Evolutionary conservation across 2,888 invertebrate species (phyloP).

Genomic region (Epiblema foenella): DNA sequence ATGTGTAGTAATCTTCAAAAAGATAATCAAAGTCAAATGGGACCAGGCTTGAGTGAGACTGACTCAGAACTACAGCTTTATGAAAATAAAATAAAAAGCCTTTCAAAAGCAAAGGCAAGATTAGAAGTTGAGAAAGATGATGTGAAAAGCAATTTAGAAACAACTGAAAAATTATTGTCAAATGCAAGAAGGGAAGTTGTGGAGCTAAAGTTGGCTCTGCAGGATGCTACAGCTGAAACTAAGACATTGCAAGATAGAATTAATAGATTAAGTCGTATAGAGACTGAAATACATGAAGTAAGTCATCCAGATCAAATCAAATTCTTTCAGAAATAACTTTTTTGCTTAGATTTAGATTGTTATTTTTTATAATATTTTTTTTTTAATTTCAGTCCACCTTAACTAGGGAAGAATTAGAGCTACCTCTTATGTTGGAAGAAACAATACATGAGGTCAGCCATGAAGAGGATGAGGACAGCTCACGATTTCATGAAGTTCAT

Average conservation of each 20-base stretch:
- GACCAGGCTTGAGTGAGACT: slow-evolving; percentile 60
- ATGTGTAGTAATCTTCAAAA: slow-evolving; percentile 74
- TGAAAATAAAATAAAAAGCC: slow-evolving; percentile 76
- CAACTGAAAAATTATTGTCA: slow-evolving; percentile 86
- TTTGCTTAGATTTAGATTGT: not conserved
- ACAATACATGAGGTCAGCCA: slow-evolving; percentile 74
- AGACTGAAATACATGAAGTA: slow-evolving; percentile 69
- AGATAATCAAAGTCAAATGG: slow-evolving; percentile 57
- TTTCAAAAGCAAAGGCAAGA: slow-evolving; percentile 84
- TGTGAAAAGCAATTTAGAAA: slow-evolving; percentile 82
- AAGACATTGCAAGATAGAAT: slow-evolving; percentile 83
- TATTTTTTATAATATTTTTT: not conserved
- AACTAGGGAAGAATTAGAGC: slow-evolving; percentile 65
- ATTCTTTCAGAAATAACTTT: not conserved
- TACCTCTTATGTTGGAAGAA: slow-evolving; percentile 72
- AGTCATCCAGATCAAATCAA: slow-evolving; percentile 9
- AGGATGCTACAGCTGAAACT: slow-evolving; percentile 87
- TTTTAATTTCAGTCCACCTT: slow-evolving; percentile 63
- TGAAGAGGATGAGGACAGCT: slow-evolving; percentile 74
- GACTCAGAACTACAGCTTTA: slow-evolving; percentile 77
- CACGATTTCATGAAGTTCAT: slow-evolving; percentile 59
- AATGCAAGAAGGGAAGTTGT: slow-evolving; percentile 89
- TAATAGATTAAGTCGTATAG: slow-evolving; percentile 62
- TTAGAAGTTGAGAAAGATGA: slow-evolving; percentile 88
- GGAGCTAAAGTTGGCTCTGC: slow-evolving; percentile 85